Evolutionary conservation across 2,888 invertebrate species (phyloP).

Genomic region (Tryphoninae sp.): DNA sequence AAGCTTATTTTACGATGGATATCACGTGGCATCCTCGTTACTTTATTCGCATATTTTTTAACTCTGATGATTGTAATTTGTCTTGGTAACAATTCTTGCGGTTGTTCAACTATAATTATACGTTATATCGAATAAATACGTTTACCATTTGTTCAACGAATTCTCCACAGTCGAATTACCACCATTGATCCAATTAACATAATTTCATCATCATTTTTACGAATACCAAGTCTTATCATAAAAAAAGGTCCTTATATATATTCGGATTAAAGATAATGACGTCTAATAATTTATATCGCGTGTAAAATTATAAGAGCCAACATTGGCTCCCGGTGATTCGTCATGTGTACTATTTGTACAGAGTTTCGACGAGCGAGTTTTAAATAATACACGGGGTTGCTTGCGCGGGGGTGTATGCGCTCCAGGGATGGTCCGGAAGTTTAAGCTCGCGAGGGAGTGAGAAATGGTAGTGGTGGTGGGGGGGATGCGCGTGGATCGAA

Average conservation of each 20-base stretch:
- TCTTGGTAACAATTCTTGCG: background rate
- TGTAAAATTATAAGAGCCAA: slow-evolving; percentile 3
- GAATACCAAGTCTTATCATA: no score
- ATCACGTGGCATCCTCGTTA: slow-evolving; percentile 34
- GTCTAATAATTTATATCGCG: background rate
- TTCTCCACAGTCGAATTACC: no score
- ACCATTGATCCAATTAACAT: no score
- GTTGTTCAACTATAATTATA: no score
- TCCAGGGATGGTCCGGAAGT: slow-evolving; percentile 30
- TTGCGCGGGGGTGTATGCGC: slow-evolving; percentile 23
- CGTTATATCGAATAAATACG: no score
- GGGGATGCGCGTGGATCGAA: slow-evolving; percentile 45
- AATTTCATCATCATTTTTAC: no score
- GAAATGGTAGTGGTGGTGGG: background rate
- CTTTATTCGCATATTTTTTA: slow-evolving; percentile 28
- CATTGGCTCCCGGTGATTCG: slow-evolving; percentile 17
- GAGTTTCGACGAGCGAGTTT: slow-evolving; percentile 40
- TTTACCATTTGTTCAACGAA: no score
- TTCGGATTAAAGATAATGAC: no score
- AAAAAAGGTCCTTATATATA: no score
- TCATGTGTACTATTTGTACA: slow-evolving; percentile 15
- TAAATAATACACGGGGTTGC: slow-evolving; percentile 48
- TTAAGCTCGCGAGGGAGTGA: slow-evolving; percentile 18
- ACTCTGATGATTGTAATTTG: slow-evolving; percentile 29
- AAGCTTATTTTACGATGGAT: slow-evolving; percentile 43